Evolutionary conservation across 2,888 invertebrate species (phyloP), one percentile per base, ranked within the genome.

Genomic region (Parascotia fuliginaria): DNA sequence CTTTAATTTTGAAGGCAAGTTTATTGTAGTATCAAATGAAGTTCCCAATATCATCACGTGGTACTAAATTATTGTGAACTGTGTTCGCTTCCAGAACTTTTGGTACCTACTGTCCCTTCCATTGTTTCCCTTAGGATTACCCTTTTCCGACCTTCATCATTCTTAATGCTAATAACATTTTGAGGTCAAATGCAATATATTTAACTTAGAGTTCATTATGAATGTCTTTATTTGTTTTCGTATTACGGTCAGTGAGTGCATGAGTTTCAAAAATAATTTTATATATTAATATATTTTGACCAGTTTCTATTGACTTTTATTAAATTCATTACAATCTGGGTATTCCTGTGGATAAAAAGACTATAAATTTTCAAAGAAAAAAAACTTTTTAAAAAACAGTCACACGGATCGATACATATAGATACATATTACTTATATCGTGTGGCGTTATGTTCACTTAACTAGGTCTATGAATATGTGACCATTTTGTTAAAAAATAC

Each of bases 111-210:
- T 24, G 54, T 46, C 63, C 56, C 47, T 67, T 49, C 65, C 69
- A 73, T 75, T 77, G 70, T 69, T 59, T 73, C 68, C 68, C 70
- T 38, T 28, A 65, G 65, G 73, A 61, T 65, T 60, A 74, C 65
- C 72, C 73, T 69, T 73, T 71, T 51, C 63, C 65, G 56, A 73
- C 67, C 70, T 73, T 55, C 61, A 69, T 74, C 72, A 73, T 70
- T 75, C 64, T 70, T 67, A 69, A 62, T 54, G 56, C 63, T 73
- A 66, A 71, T 71, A 75, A 70, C 65, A 57, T 69, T 70, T 67
- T 70, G 58, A 63, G 68, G 70, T 63, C 64, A 62, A 72, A 63
- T 63, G 55, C 66, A 66, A 64, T 68, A 70, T 59, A 70, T 68
- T 70, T 64, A 52, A 64, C 55, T 61, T 59, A 60, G 55, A 70